phyloP scores from a whole-genome alignment of 2,113 vertebrate genomes.

The Centropristis striata region DNA sequence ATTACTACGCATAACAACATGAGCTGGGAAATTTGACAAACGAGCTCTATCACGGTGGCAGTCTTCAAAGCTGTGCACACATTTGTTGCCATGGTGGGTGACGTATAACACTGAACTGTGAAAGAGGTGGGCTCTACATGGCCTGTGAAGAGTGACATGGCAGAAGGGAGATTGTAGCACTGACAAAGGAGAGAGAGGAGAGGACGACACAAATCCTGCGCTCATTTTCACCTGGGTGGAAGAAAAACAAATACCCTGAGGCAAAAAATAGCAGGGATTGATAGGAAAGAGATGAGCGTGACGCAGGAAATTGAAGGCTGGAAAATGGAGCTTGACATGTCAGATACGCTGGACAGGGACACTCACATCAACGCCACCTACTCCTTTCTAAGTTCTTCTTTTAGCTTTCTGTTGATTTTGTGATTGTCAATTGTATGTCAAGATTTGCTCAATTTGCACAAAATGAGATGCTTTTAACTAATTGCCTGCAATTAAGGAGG shows the following conservation, averaged over 20 bases:
- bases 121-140: slow-evolving; percentile 21
- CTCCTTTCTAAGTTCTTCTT: slow-evolving; percentile 5
- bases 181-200: slow-evolving; percentile 32
- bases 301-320: not conserved
- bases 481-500: slow-evolving; percentile 56
- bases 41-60: slow-evolving; percentile 50
- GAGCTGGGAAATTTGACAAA: slow-evolving; percentile 65
- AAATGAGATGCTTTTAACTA: slow-evolving; percentile 52
- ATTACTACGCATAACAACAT: slow-evolving; percentile 61
- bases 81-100: slow-evolving; percentile 71
- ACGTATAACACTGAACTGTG: slow-evolving; percentile 54
- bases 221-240: slow-evolving; percentile 22
- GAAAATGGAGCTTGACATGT: not conserved
- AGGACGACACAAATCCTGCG: slow-evolving; percentile 23
- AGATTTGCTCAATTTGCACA: slow-evolving; percentile 34
- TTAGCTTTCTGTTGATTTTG: slow-evolving; percentile 10
- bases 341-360: not conserved
- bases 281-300: not conserved
- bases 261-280: slow-evolving; percentile 14
- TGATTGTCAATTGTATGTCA: slow-evolving; percentile 4
- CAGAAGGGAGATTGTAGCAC: slow-evolving; percentile 45
- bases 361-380: not conserved
- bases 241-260: slow-evolving; percentile 36
- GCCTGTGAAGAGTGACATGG: slow-evolving; percentile 40
- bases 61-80: slow-evolving; percentile 59